These are phyloP conservation scores for Anomalospiza imberbis DNA, from an alignment of 2,797 vertebrate genomes.

Conservation along the genomic window DNA sequence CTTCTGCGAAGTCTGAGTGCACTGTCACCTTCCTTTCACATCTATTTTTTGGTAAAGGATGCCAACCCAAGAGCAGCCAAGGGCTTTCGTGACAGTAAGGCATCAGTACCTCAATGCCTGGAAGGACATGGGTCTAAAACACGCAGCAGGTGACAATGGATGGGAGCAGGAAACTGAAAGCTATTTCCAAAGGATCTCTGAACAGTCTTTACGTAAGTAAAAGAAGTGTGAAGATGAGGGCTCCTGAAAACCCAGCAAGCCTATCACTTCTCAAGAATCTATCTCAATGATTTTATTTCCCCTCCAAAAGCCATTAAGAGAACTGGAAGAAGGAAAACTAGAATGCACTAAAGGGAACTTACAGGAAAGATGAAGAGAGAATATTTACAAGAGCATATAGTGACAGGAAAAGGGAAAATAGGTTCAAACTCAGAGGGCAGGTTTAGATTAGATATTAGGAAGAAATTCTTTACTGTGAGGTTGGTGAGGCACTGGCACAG, in stretches of 20 bases:
- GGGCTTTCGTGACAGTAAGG: neutral
- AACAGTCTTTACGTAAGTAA: neutral
- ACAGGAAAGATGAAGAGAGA: neutral
- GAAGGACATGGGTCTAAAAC: neutral
- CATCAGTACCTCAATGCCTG: neutral
- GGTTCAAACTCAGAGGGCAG: neutral
- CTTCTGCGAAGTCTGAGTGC: neutral
- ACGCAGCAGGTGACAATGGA: neutral
- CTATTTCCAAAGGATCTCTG: neutral
- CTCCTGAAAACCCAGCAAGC: neutral
- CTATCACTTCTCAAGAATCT: neutral
- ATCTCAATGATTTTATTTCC: neutral
- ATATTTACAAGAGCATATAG: neutral
- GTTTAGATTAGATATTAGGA: neutral
- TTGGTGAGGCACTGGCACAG: neutral
- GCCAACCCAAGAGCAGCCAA: neutral
- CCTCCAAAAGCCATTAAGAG: neutral
- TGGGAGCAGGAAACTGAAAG: neutral
- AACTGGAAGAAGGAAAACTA: neutral
- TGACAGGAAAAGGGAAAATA: neutral
- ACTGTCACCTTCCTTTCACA: neutral
- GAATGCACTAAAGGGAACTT: neutral
- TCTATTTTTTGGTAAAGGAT: neutral
- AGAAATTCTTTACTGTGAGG: neutral
- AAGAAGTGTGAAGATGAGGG: neutral